These are phyloP conservation scores for Zeugodacus cucurbitae DNA, from an alignment of 1,140 invertebrate species.

Conservation along the genomic window DNA sequence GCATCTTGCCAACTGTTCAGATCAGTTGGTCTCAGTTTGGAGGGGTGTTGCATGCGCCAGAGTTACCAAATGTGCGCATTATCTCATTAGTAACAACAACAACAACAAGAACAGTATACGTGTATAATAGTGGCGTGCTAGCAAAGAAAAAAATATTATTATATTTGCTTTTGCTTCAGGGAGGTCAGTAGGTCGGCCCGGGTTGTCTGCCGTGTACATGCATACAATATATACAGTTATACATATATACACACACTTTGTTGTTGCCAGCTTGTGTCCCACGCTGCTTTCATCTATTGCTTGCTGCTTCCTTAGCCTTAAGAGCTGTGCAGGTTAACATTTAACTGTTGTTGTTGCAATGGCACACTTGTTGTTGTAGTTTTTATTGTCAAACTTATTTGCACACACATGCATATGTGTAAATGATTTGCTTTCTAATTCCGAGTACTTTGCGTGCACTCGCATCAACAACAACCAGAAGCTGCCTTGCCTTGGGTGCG, in stretches of 20 bases:
- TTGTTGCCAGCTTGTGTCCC: neutral
- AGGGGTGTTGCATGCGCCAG: neutral
- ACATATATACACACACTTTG: neutral
- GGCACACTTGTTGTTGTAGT: neutral
- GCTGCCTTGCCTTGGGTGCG: neutral
- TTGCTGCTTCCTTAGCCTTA: neutral
- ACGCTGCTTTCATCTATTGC: neutral
- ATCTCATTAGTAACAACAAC: neutral
- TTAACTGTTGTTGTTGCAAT: neutral
- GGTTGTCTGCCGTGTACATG: conserved; percentile 41
- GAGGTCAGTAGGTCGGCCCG: conserved; percentile 60
- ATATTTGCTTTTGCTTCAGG: conserved; percentile 47
- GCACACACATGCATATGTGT: neutral
- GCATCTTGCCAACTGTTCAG: neutral
- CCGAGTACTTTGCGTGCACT: neutral
- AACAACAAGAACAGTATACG: neutral
- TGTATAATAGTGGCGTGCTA: neutral
- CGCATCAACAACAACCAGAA: neutral
- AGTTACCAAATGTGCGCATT: conserved; percentile 34
- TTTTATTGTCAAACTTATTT: neutral
- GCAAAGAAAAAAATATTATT: neutral
- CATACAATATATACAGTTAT: neutral
- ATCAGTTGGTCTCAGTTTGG: neutral
- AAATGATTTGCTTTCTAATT: neutral
- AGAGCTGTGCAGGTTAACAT: neutral